Evolutionary conservation across 1,140 invertebrate species (phyloP).

Genomic region (Scylla paramamosain): DNA sequence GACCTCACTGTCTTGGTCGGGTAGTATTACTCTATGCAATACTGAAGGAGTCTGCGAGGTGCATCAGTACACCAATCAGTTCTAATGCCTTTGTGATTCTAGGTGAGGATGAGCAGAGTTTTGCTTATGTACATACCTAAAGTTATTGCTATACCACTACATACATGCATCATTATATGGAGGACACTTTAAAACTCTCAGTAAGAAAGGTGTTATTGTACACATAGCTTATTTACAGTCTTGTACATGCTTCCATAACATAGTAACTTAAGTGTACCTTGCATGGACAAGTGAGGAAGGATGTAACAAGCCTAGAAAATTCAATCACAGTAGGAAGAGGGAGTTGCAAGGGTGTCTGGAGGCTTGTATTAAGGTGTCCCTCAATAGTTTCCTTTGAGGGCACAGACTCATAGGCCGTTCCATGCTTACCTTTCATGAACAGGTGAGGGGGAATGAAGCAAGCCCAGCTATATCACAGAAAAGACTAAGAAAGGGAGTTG

Average conservation of each 20-base stretch:
- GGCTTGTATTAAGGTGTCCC: too few species aligned
- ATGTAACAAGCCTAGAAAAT: background rate
- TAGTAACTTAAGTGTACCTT: background rate
- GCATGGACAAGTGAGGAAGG: background rate
- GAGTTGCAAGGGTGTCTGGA: too few species aligned
- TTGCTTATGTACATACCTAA: background rate
- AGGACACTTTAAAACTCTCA: background rate
- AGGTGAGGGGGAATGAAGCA: background rate
- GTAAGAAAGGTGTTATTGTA: background rate
- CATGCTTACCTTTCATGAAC: background rate
- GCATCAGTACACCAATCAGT: background rate
- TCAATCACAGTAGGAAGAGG: too few species aligned
- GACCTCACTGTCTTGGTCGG: background rate
- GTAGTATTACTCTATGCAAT: slow-evolving; percentile 2
- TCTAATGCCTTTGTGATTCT: background rate
- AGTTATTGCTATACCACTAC: background rate
- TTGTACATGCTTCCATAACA: slow-evolving; percentile 4
- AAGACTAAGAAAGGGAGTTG: too few species aligned
- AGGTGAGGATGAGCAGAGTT: background rate
- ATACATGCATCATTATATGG: background rate
- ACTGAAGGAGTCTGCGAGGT: background rate
- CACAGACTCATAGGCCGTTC: too few species aligned
- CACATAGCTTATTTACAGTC: background rate
- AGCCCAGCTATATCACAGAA: too few species aligned
- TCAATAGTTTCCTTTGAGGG: too few species aligned